These are phyloP conservation scores for Heteronetta atricapilla DNA, from an alignment of 2,113 vertebrate genomes.

Conservation along the genomic window DNA sequence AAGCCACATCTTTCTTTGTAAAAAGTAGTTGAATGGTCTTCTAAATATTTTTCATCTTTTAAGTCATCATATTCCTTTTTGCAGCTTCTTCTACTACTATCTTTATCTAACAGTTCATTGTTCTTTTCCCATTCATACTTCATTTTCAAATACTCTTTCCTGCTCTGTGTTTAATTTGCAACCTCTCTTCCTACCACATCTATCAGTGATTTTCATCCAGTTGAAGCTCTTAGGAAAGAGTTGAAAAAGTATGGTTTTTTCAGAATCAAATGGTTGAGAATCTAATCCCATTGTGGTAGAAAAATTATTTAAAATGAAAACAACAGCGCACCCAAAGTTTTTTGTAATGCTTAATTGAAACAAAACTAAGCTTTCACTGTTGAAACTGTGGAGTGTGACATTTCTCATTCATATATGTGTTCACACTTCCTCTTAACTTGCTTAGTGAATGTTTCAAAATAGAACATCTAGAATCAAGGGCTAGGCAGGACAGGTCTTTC, in stretches of 20 bases:
- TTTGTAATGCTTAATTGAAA: conserved; percentile 14
- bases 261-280: conserved; percentile 4
- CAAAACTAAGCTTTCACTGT: conserved; percentile 20
- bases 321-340: not conserved
- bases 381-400: not conserved
- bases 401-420: not conserved
- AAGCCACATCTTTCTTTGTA: not conserved
- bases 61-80: not conserved
- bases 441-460: not conserved
- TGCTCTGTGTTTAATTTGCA: not conserved
- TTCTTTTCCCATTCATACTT: not conserved
- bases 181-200: not conserved
- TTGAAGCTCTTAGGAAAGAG: not conserved
- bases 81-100: not conserved
- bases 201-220: not conserved
- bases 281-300: not conserved
- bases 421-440: not conserved
- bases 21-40: not conserved
- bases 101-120: not conserved
- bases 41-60: conserved; percentile 27
- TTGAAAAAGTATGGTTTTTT: not conserved
- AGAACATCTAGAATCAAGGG: not conserved
- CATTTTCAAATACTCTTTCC: not conserved
- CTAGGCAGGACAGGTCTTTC: not conserved
- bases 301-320: conserved; percentile 38